Evolutionary conservation across 2,113 vertebrate genomes (phyloP), one percentile per base, ranked within the genome.

Genomic region (Ochotona princeps): DNA sequence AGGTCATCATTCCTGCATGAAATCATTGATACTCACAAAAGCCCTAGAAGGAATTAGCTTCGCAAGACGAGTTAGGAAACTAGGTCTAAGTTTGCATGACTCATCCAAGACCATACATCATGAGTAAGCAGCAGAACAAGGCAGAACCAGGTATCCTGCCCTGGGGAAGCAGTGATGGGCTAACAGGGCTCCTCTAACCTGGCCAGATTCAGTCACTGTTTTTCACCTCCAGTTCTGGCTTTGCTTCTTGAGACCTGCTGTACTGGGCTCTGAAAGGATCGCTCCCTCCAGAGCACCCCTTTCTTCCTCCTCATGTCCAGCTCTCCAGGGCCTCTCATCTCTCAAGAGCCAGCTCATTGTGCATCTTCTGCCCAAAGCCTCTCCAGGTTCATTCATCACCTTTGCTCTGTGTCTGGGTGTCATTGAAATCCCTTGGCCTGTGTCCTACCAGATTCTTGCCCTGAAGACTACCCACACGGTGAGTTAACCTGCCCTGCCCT

Each of bases 111-210:
- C 32, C 51, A 85, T 28, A 87, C 35, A 66, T 7, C 26, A 38
- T 96, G 89, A 96, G 61, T 94, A 92, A 95, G 93, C 78, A 78
- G 87, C 51, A 94, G 86, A 95, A 92, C 82, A 75, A 92, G 89
- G 81, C 54, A 85, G 72, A 81, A 74, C 47, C 63, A 66, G 60
- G 35, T 92, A 73, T 82, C 57, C 67, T 69, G 76, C 76, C 74
- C 28, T 82, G 28, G 1, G 7, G 69, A 90, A 44, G 76, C 44
- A 72, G 57, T 38, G 38, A 86, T 12, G 57, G 67, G 54, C 57
- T 83, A 89, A 73, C 60, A 95, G 63, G 63, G 78, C 69, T 72
- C 12, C 78, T 87, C 57, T 72, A 44, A 91, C 76, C 25, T 26
- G 57, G 74, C 38, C 20, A 26, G 80, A 21, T 2, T 86, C 54